Base-by-base conservation (phyloP, 2,113 vertebrate genomes). In the Todiramphus chloris region DNA sequence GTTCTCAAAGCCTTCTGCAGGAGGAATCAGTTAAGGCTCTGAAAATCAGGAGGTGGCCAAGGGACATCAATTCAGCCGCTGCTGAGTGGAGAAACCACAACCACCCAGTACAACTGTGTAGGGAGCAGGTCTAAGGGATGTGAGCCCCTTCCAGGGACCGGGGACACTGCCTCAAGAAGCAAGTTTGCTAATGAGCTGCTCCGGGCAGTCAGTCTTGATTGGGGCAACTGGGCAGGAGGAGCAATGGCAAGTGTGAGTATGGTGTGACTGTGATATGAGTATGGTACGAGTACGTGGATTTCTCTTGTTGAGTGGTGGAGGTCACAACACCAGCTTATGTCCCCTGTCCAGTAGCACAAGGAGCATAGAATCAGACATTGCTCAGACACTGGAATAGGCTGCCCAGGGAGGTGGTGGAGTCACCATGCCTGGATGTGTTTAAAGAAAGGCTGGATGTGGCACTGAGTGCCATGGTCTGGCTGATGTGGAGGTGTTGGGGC, bases 291-390 rank as follows among this genome's bases (percentile, higher is more conserved):
- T 14, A 16, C 5, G 17, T 19, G 53, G 66, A 25, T 50, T 37
- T 28, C 6, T 0, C 2, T 1, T 5, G 11, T 13, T 59, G 76
- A 10, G 11, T 11, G 13, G 27, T 6, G 66, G 59, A 20, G 35
- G 77, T 28, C 8, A 1, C 2, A 4, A 3, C 4, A 10, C 35
- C 68, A 31, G 7, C 27, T 28, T 2, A 0, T 4, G 14, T 41
- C 43, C 30, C 19, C 30, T 27, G 67, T 11, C 53, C 53, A 4
- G 39, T 9, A 13, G n/a, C 55, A 5, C 4, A 24, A 16, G 9
- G 39, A 59, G 28, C 1, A 5, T 14, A 77, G 43, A 43, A 16
- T 43, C 43, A 43, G 43, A 15, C 43, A 43, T 43, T 43, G 41
- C 13, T 43, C 41, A 43, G 41, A 15, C 41, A 43, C 15, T 43